Evolutionary conservation across 2,797 vertebrate species (phyloP), one percentile per base, ranked within the genome.

Genomic region (Arnoldichthys spilopterus): DNA sequence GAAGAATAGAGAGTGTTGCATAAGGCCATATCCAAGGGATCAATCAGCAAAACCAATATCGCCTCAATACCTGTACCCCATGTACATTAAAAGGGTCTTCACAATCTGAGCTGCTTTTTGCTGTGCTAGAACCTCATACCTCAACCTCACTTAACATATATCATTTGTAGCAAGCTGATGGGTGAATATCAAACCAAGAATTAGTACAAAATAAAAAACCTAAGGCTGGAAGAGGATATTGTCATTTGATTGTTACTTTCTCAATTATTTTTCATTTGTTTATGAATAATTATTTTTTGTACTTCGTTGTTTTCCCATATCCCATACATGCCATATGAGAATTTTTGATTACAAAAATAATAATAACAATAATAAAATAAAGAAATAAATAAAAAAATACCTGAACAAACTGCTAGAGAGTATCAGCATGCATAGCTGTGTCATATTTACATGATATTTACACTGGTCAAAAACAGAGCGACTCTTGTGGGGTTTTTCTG

Each of bases 371-470:
- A n/a, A n/a, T n/a, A n/a, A 1, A n/a, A 53, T 40, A 40, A 49
- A 49, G 12, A 13, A 49, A 49, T 13, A 49, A 58, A 28, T 0
- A 59, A 59, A 28, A 71, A 97, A 59, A 95, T 97, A 97, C 96
- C 96, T 98, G 96, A 98, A 98, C 93, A 94, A 93, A 97, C 96
- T 93, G 94, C 94, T 96, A 97, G 95, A 97, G 95, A 94, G 93
- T 95, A 94, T 95, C 94, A 95, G 92, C 97, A 98, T 99, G 97
- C 97, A 96, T 95, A 96, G 96, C 89, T 95, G 93, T 93, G 94
- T 92, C 85, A 84, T 92, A 93, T 94, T 92, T 94, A 95, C 93
- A 94, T 81, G 88, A 85, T 98, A 98, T 99, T 95, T 98, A 99
- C 96, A 99, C 80, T 86, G 90, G 87, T 82, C 84, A 91, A 90